Evolutionary conservation across 2,113 vertebrate species (phyloP).

Genomic region (Galeopterus variegatus): DNA sequence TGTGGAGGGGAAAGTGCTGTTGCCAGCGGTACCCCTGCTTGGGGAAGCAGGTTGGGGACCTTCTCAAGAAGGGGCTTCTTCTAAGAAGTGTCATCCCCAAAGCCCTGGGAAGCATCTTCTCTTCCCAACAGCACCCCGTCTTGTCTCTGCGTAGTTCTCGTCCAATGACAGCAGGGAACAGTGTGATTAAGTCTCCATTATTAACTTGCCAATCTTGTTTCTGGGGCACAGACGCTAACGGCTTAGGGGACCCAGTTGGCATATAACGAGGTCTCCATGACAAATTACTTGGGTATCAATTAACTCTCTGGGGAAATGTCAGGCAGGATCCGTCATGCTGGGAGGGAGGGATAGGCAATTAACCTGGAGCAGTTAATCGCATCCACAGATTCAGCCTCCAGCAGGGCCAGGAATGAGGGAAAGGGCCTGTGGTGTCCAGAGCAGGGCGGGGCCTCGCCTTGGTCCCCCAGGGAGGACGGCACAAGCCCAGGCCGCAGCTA

Average conservation of each 20-base stretch:
- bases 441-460: not conserved
- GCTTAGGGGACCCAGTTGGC: constrained; percentile 82
- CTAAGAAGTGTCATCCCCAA: not conserved
- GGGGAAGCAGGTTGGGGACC: not conserved
- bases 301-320: constrained; percentile 81
- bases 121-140: not conserved
- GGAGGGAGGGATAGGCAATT: constrained; percentile 57
- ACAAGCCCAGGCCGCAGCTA: not conserved
- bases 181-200: constrained; percentile 65
- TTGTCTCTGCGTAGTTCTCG: constrained; percentile 3
- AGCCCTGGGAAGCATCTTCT: not conserved
- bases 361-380: not conserved
- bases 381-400: fast-evolving
- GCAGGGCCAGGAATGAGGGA: not conserved
- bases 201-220: constrained; percentile 80
- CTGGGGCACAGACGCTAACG: constrained; percentile 78
- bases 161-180: not conserved
- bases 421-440: not conserved
- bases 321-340: constrained; percentile 56
- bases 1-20: not conserved
- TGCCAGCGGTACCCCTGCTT: not conserved
- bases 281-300: constrained; percentile 82
- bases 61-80: not conserved
- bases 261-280: constrained; percentile 81
- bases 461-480: not conserved